Evolutionary conservation across 92 coral and sea anemone species (phyloP).

Genomic region (Siderastrea radians): DNA sequence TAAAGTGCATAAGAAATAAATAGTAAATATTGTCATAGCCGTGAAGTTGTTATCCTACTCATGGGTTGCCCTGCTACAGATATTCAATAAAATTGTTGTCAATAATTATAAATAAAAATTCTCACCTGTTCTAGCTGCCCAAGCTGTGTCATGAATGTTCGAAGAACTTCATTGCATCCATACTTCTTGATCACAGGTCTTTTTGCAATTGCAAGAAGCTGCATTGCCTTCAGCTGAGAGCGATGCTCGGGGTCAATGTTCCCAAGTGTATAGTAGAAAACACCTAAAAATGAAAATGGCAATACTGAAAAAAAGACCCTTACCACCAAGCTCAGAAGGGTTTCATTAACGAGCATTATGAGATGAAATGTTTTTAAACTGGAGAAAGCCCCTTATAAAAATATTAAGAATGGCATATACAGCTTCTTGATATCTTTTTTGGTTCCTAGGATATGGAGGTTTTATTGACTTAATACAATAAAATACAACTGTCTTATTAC

Average conservation of each 20-base stretch:
- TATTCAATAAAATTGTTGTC: too few species aligned
- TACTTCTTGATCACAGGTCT: conserved; percentile 33
- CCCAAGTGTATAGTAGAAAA: conserved; percentile 41
- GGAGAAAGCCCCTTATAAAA: not conserved
- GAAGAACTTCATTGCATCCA: conserved; percentile 27
- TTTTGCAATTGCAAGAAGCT: conserved; percentile 24
- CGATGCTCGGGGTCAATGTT: conserved; percentile 36
- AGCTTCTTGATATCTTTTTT: conserved; percentile 1
- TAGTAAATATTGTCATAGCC: too few species aligned
- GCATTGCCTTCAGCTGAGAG: conserved; percentile 38
- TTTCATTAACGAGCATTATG: too few species aligned
- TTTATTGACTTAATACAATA: not conserved
- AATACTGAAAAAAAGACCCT: not conserved
- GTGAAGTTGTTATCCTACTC: too few species aligned
- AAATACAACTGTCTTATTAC: not conserved
- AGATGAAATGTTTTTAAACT: not conserved
- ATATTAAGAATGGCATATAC: not conserved
- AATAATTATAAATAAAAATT: too few species aligned
- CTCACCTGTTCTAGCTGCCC: conserved; percentile 26
- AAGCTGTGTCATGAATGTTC: conserved; percentile 26
- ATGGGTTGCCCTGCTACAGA: too few species aligned
- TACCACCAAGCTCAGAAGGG: not conserved
- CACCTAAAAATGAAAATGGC: not conserved
- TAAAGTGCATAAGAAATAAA: not conserved
- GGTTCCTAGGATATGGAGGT: not conserved